Evolutionary conservation across 1,140 invertebrate species (phyloP).

Genomic region (Procambarus virginalis): DNA sequence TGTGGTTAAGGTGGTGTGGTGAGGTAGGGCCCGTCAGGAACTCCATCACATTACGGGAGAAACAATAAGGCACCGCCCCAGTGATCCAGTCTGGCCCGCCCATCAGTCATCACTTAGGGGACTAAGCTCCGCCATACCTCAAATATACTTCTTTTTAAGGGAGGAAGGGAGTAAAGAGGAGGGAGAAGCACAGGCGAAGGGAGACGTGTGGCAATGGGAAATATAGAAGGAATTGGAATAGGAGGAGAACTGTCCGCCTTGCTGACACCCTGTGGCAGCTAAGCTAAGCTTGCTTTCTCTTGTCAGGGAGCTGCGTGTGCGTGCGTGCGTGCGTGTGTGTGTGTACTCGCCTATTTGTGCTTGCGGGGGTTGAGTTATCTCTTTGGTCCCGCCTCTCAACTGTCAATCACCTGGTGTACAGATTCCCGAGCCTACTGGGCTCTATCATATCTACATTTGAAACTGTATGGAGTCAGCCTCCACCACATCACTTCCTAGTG

Average conservation of each 20-base stretch:
- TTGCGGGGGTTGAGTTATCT: too few species aligned
- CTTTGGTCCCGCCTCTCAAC: too few species aligned
- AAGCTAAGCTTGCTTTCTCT: not conserved
- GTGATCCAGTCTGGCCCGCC: not conserved
- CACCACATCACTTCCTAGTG: too few species aligned
- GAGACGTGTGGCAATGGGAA: not conserved
- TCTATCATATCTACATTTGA: too few species aligned
- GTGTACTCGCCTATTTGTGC: too few species aligned
- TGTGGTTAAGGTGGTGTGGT: too few species aligned
- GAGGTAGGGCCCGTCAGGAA: not conserved
- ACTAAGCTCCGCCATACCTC: not conserved
- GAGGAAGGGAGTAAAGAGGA: not conserved
- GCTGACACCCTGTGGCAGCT: not conserved
- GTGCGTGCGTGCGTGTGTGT: too few species aligned
- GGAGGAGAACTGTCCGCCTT: not conserved
- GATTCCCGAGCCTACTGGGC: too few species aligned
- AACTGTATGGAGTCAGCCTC: too few species aligned
- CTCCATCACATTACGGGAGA: not conserved
- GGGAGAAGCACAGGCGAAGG: not conserved
- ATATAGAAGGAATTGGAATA: not conserved
- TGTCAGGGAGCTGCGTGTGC: not conserved
- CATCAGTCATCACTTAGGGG: not conserved
- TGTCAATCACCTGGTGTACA: too few species aligned
- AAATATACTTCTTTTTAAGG: not conserved
- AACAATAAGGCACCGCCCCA: constrained; percentile 6